phyloP scores from a whole-genome alignment of 2,113 vertebrate genomes.

The Pedetes capensis region DNA sequence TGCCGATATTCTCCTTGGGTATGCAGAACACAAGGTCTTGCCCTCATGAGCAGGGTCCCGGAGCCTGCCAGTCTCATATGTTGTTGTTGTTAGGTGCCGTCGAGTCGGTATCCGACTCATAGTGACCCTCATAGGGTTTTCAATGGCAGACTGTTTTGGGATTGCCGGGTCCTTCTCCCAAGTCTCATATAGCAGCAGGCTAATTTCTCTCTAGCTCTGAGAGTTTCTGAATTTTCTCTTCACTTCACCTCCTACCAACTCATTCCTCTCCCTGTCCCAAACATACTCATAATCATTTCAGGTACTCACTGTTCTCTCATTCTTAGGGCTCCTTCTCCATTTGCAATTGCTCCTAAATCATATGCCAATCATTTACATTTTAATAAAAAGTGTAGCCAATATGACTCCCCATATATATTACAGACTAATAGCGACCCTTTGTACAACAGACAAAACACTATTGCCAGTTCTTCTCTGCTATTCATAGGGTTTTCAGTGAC shows the following conservation, averaged over 20 bases:
- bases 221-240: background rate
- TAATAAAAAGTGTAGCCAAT: background rate
- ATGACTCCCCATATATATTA: background rate
- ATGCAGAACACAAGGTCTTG: background rate
- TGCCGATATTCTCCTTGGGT: rapidly evolving
- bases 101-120: no score
- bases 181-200: rapidly evolving
- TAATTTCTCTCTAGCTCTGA: background rate
- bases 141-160: no score
- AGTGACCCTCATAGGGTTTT: no score
- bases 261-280: background rate
- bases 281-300: background rate
- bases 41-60: rapidly evolving
- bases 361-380: background rate
- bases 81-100: no score
- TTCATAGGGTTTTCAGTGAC: no score
- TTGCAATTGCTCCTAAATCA: background rate
- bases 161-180: no score
- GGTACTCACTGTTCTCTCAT: background rate
- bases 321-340: background rate
- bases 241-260: background rate
- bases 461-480: no score
- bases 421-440: no score
- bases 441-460: no score
- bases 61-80: background rate